Evolutionary conservation across 2,888 invertebrate species (phyloP), one percentile per base, ranked within the genome.

Genomic region (Eumerus sabulonum): DNA sequence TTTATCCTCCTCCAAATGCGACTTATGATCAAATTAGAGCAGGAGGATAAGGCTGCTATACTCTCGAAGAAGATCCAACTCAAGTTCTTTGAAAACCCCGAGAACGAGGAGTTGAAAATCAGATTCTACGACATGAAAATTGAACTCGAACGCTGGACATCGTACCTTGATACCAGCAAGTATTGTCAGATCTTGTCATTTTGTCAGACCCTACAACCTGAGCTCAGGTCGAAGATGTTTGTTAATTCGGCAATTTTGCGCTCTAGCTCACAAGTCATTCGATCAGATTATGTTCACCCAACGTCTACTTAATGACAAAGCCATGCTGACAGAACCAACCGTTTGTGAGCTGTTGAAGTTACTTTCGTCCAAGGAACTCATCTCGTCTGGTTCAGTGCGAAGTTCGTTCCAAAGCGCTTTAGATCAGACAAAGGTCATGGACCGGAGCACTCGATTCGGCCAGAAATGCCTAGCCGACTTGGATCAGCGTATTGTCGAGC

Each of bases 1-100:
- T 91, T 98, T 59, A 96, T 98, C 82, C 88, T 98, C 82, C 98
- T 98, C 87, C 98, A 98, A 88, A 98, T 98, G 97, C 92, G 98
- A 81, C 90, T 98, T 9, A 97, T 97, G 86, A 90, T 98, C 53
- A 94, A 95, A 1, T 96, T 95, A 85, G 94, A 96, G 85, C 98
- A 98, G 88, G 97, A 94, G 87, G 93, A 97, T 82, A 93, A 98
- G 50, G 97, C 97, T 7, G 96, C 97, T 86, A 98, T 98, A 82
- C 97, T 98, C 85, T 96, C 97, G 1, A 98, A 98, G 89, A 98
- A 98, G 88, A 96, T 98, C 83, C 97, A 94, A 86, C 93, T 94
- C 0, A 96, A 96, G 88, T 97, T 96, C 90, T 98, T 98, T 90
- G 96, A 96, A 59, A 95, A 96, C 11, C 53, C 67, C 0, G 45